phyloP scores from a whole-genome alignment of 2,113 vertebrate genomes.

The Myanophis thanlyinensis region DNA sequence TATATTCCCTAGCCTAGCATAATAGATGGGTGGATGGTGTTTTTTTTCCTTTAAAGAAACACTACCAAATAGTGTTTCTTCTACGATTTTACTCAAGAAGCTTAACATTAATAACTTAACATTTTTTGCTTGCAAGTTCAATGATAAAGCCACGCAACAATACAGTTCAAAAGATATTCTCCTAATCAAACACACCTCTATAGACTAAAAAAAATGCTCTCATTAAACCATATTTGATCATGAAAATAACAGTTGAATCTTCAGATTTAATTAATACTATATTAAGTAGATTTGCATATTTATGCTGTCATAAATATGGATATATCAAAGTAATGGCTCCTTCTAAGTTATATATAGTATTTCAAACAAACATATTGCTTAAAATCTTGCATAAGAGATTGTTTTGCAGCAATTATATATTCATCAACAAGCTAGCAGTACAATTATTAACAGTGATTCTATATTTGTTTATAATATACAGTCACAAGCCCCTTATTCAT shows the following conservation, averaged over 20 bases:
- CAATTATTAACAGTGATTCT: not conserved
- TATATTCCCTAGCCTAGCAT: too few relatives aligned
- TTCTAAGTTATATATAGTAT: not conserved
- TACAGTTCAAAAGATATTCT: not conserved
- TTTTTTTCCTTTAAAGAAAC: not conserved
- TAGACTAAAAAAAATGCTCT: not conserved
- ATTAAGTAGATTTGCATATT: not conserved
- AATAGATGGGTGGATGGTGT: not conserved
- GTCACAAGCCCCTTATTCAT: not conserved
- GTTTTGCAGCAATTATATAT: not conserved
- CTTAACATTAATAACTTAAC: not conserved
- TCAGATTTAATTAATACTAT: not conserved
- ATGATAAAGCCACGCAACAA: not conserved
- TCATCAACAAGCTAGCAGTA: not conserved
- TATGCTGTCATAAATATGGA: not conserved
- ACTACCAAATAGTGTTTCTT: not conserved
- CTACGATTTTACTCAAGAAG: not conserved
- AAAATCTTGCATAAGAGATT: not conserved
- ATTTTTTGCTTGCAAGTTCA: not conserved
- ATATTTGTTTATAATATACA: not conserved
- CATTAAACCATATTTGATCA: not conserved
- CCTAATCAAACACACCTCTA: not conserved
- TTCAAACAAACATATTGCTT: not conserved
- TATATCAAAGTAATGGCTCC: not conserved
- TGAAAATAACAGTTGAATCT: not conserved